phyloP scores from a whole-genome alignment of 2,797 vertebrate species.

The Ispidina picta region DNA sequence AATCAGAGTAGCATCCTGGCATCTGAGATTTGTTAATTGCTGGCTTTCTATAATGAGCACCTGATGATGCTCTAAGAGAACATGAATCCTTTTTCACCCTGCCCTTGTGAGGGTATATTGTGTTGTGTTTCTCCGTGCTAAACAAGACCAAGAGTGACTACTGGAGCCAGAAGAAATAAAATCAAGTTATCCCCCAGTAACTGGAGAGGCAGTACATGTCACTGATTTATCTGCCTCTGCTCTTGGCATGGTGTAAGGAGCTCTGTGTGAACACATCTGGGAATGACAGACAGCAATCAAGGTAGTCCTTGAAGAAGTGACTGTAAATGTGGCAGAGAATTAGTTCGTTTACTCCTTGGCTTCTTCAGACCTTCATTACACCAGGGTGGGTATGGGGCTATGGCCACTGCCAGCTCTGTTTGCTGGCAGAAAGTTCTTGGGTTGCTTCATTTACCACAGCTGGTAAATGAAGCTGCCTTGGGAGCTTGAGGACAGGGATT shows the following conservation, averaged over 20 bases:
- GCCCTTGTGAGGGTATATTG: neutral
- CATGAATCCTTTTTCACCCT: neutral
- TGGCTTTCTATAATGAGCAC: neutral
- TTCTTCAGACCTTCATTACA: slow-evolving; percentile 8
- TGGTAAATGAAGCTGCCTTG: neutral
- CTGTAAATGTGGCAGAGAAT: slow-evolving; percentile 20
- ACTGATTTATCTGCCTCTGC: neutral
- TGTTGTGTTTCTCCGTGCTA: slow-evolving; percentile 4
- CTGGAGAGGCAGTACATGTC: slow-evolving; percentile 30
- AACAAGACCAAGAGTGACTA: neutral
- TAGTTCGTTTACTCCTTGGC: slow-evolving; percentile 21
- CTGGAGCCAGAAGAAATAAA: slow-evolving; percentile 40
- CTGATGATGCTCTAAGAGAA: neutral
- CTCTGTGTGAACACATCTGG: neutral
- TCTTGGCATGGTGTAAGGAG: slow-evolving; percentile 35
- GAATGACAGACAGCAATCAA: slow-evolving; percentile 22
- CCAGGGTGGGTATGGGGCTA: neutral
- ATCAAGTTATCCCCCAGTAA: slow-evolving; percentile 45
- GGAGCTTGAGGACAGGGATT: neutral
- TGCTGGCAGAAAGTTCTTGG: neutral
- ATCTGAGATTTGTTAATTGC: slow-evolving; percentile 24
- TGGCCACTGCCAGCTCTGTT: neutral
- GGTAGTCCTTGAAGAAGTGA: neutral
- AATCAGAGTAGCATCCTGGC: neutral
- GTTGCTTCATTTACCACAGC: neutral